Conservation (phyloP, 2,888 invertebrate genomes). For the Hirtodrosophila trivittata region DNA sequence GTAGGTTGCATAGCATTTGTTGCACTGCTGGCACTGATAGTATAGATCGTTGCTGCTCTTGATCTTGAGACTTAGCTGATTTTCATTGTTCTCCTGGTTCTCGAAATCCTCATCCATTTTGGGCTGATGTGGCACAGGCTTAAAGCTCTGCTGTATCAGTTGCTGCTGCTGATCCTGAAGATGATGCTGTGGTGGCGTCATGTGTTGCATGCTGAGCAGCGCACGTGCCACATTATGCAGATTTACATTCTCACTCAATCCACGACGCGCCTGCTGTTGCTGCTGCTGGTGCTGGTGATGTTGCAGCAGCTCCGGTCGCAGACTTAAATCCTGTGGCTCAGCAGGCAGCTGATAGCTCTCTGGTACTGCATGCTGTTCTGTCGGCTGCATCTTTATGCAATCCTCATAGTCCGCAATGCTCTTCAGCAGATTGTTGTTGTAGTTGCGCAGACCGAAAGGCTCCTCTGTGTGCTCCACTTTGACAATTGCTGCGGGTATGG, state of each 20-base stretch:
- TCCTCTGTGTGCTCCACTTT: conserved; percentile 53
- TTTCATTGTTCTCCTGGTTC: conserved; percentile 54
- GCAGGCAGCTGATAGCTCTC: conserved; percentile 17
- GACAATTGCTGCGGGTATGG: conserved; percentile 15
- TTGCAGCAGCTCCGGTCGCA: conserved; percentile 35
- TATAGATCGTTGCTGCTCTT: conserved; percentile 81
- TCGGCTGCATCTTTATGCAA: conserved; percentile 64
- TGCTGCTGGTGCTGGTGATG: conserved; percentile 3
- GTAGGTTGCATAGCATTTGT: conserved; percentile 83
- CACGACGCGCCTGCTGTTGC: conserved; percentile 49
- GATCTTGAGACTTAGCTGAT: conserved; percentile 64
- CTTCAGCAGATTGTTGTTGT: conserved; percentile 76
- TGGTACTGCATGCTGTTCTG: conserved; percentile 14
- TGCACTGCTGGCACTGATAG: conserved; percentile 83
- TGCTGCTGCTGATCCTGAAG: conserved; percentile 36
- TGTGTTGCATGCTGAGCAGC: conserved; percentile 78
- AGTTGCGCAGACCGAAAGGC: conserved; percentile 66
- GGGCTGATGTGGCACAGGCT: conserved; percentile 4
- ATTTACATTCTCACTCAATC: conserved; percentile 78
- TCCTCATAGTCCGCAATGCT: conserved; percentile 81
- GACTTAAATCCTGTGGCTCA: conserved; percentile 82
- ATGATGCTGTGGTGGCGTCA: conserved; percentile 50
- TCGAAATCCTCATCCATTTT: conserved; percentile 41
- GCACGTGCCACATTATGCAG: conserved; percentile 79
- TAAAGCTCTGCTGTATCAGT: conserved; percentile 13